phyloP scores from a whole-genome alignment of 2,113 vertebrate genomes.

The Nothocercus julius region DNA sequence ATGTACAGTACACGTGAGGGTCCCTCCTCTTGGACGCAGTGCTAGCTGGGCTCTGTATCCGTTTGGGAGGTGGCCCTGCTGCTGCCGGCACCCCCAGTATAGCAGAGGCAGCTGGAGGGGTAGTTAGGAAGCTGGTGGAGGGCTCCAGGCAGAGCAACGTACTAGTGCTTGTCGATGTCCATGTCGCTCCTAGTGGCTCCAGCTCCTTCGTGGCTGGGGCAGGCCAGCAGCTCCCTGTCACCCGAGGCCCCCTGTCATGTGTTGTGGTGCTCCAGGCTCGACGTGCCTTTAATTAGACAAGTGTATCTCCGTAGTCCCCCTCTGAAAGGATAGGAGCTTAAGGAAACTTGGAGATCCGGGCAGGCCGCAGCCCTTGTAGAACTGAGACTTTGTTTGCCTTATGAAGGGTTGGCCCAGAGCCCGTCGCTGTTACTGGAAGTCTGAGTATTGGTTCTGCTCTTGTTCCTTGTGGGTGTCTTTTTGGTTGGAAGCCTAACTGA shows the following conservation, averaged over 20 bases:
- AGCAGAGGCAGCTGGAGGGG: background rate
- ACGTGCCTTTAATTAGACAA: background rate
- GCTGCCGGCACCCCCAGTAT: background rate
- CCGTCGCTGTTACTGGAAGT: conserved; percentile 16
- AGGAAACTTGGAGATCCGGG: background rate
- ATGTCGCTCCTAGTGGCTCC: too few species aligned
- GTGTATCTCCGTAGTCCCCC: background rate
- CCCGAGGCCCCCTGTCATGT: rapidly evolving
- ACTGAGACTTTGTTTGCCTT: background rate
- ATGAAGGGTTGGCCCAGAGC: background rate
- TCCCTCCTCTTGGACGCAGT: background rate
- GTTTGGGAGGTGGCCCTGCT: background rate
- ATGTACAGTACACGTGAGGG: background rate
- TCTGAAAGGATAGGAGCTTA: background rate
- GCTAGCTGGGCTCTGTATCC: background rate
- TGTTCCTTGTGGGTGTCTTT: background rate
- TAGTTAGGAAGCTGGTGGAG: background rate
- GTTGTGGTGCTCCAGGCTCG: rapidly evolving
- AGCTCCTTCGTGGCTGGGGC: too few species aligned
- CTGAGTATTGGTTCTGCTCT: background rate
- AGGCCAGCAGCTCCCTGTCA: background rate
- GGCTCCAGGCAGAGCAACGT: background rate
- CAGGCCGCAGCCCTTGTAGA: background rate
- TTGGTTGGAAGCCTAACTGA: background rate
- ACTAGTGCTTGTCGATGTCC: background rate